phyloP scores from a whole-genome alignment of 2,888 invertebrate species.

The Oxyteleia sp. region DNA sequence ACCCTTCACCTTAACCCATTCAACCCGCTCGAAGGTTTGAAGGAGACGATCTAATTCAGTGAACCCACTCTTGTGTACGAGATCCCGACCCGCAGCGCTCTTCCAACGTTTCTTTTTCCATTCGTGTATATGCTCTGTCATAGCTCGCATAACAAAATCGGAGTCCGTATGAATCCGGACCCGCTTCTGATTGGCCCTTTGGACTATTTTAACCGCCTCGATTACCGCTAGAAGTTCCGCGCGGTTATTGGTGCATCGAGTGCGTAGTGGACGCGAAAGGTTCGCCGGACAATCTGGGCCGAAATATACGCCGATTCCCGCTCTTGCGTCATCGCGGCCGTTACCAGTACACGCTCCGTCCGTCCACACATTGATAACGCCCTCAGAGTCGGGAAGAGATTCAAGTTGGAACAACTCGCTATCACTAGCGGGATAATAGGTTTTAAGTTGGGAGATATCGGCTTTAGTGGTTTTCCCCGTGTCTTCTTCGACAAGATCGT shows the following conservation, averaged over 20 bases:
- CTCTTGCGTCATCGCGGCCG: background rate
- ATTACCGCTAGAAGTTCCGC: constrained; percentile 4
- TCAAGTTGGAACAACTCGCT: background rate
- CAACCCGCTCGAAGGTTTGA: background rate
- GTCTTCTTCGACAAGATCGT: background rate
- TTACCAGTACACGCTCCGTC: constrained; percentile 10
- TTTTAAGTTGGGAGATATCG: constrained; percentile 17
- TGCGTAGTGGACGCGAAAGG: background rate
- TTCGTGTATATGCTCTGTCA: constrained; percentile 3
- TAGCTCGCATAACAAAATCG: background rate
- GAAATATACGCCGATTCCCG: constrained; percentile 18
- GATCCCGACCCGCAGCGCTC: background rate
- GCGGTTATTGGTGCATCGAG: constrained; percentile 19
- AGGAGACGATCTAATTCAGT: background rate
- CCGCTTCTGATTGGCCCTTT: background rate
- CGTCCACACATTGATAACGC: constrained; percentile 15
- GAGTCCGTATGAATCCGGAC: constrained; percentile 24
- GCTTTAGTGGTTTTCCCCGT: background rate
- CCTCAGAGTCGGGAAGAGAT: background rate
- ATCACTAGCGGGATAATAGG: background rate
- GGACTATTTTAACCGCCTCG: background rate
- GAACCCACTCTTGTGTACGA: background rate
- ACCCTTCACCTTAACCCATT: constrained; percentile 29
- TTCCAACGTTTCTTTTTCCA: constrained; percentile 12
- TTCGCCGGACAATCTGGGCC: constrained; percentile 4